Percentiles rank a stretch among this genome's conserved stretches.
phyloP scores from a whole-genome alignment of 1,140 invertebrate species.

The Caenorhabditis inopinata region DNA sequence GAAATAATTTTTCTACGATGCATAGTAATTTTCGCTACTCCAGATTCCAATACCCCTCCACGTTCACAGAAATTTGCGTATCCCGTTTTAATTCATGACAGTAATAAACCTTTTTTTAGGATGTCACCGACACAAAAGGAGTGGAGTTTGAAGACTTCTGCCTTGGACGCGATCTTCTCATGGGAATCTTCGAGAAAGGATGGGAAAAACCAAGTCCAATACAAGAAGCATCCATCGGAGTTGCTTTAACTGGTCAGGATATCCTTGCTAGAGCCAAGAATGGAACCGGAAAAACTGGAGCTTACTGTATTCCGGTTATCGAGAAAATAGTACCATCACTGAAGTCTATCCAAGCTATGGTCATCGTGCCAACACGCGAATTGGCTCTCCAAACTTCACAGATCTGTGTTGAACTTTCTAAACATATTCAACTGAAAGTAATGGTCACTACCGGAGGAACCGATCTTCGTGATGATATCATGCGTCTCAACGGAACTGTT shows the following conservation, averaged over 20 bases:
- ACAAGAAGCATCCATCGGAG: constrained; percentile 97
- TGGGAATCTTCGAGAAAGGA: constrained; percentile 99
- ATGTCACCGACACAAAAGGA: constrained; percentile 97
- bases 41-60: too few species aligned
- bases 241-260: constrained; percentile 91
- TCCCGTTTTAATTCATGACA: too few species aligned
- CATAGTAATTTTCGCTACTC: too few species aligned
- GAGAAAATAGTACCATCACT: constrained; percentile 82
- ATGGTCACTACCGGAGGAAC: constrained; percentile 99
- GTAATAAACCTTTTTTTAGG: constrained; percentile 72
- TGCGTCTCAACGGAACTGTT: constrained; percentile 98
- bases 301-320: constrained; percentile 95
- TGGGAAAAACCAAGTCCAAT: constrained; percentile 99
- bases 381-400: constrained; percentile 97
- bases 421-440: constrained; percentile 89
- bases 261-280: constrained; percentile 97
- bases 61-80: too few species aligned
- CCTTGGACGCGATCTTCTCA: constrained; percentile 90
- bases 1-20: too few species aligned
- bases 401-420: constrained; percentile 96
- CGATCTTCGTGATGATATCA: constrained; percentile 96
- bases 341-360: constrained; percentile 78
- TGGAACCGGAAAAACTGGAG: constrained; percentile 99
- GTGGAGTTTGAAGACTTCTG: constrained; percentile 99
- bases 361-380: constrained; percentile 97